phyloP scores from a whole-genome alignment of 2,888 invertebrate genomes.

The Euzophera pinguis region DNA sequence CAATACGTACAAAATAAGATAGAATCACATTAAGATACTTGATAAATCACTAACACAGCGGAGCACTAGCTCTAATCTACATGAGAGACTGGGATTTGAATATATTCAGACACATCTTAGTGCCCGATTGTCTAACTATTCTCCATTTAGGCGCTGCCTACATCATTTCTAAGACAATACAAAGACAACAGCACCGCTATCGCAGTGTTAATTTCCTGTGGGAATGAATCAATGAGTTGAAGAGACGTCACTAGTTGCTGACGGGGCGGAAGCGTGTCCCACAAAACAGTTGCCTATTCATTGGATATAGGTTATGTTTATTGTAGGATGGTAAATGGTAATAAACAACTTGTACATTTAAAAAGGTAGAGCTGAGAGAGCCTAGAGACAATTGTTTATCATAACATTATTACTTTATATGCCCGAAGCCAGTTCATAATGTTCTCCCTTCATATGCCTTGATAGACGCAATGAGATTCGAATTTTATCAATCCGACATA shows the following conservation, averaged over 20 bases:
- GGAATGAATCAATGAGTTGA: conserved; percentile 41
- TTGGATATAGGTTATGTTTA: conserved; percentile 5
- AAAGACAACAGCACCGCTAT: conserved; percentile 33
- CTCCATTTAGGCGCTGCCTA: conserved; percentile 2
- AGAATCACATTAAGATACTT: background rate
- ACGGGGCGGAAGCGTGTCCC: conserved; percentile 31
- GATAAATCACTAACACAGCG: background rate
- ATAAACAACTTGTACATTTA: too few species aligned
- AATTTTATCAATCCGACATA: too few species aligned
- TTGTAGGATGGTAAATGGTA: background rate
- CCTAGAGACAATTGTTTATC: too few species aligned
- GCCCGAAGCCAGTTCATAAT: too few species aligned
- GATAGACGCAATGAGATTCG: too few species aligned
- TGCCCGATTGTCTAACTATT: conserved; percentile 3
- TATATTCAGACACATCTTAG: conserved; percentile 1
- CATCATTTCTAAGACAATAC: conserved; percentile 30
- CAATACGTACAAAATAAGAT: too few species aligned
- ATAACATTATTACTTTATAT: too few species aligned
- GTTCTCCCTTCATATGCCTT: too few species aligned
- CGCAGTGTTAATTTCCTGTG: conserved; percentile 58
- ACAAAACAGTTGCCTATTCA: conserved; percentile 22
- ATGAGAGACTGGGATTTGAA: conserved; percentile 2
- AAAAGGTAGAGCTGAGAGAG: too few species aligned
- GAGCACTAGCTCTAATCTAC: background rate
- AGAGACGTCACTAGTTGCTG: conserved; percentile 37